Conservation (phyloP, 2,888 invertebrate species). For the Coremacera marginata region DNA sequence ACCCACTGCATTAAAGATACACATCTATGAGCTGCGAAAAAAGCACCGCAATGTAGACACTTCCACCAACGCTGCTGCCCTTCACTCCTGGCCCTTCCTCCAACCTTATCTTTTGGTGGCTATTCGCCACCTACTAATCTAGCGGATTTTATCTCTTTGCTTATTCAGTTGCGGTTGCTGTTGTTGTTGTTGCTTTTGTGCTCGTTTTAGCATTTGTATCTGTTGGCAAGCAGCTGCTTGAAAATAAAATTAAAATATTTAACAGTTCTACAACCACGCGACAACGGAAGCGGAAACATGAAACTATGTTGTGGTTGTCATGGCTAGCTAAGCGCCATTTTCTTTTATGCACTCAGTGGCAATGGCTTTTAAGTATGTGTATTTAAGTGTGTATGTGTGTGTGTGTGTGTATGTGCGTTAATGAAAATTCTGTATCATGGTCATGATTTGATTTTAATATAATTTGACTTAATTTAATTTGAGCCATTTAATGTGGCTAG, state of each 20-base stretch:
- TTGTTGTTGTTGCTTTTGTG: background rate
- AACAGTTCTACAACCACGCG: background rate
- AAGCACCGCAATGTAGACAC: background rate
- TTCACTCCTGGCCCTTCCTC: background rate
- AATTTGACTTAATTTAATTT: conserved; percentile 9
- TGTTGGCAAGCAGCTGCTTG: background rate
- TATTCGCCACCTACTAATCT: background rate
- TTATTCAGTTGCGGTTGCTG: background rate
- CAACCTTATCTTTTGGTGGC: background rate
- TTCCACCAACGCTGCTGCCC: background rate
- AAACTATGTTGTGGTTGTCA: background rate
- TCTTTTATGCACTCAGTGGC: too few relatives aligned
- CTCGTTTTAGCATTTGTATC: background rate
- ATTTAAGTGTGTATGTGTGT: too few relatives aligned
- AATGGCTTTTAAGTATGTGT: too few relatives aligned
- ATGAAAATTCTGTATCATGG: background rate
- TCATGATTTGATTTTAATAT: conserved; percentile 1
- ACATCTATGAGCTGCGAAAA: background rate
- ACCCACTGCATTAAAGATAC: background rate
- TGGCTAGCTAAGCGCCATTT: too few relatives aligned
- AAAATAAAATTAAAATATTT: conserved; percentile 2
- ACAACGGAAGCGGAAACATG: conserved; percentile 1
- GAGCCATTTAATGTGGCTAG: background rate
- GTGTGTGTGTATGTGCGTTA: too few relatives aligned
- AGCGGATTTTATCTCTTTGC: background rate